phyloP scores from a whole-genome alignment of 2,888 invertebrate species.

The Zygogramma bicolorata region DNA sequence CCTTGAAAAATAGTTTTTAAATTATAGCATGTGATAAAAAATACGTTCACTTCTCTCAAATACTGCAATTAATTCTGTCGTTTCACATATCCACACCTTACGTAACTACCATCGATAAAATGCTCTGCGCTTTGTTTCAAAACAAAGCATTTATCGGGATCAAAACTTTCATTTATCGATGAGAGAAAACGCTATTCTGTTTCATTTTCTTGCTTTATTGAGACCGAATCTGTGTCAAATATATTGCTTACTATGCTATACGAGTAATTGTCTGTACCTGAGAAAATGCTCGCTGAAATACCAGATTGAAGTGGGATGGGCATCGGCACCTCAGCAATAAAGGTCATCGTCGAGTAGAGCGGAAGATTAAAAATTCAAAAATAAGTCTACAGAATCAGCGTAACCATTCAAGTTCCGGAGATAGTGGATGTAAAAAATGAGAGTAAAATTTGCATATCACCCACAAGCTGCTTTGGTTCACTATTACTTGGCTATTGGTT shows the following conservation, averaged over 20 bases:
- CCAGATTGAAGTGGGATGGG: no score
- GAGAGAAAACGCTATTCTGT: neutral
- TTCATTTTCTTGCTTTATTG: neutral
- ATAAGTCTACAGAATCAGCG: neutral
- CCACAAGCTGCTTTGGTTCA: no score
- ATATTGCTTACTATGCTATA: neutral
- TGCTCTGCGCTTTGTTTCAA: neutral
- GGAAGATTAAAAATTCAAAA: neutral
- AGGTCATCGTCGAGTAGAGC: neutral
- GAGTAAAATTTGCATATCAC: no score
- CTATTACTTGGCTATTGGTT: no score
- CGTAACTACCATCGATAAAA: neutral
- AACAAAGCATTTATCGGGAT: neutral
- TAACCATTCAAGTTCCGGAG: neutral
- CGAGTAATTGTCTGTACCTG: neutral
- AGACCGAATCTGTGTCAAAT: conserved; percentile 1
- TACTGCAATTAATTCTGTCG: neutral
- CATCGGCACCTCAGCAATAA: neutral
- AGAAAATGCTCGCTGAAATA: neutral
- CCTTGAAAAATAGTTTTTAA: no score
- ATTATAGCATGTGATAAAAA: no score
- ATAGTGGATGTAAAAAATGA: no score
- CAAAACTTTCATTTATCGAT: neutral
- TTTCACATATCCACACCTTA: neutral
- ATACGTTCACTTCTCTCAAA: no score